Evolutionary conservation across 1,140 invertebrate species (phyloP).

Genomic region (Megathymus violae): DNA sequence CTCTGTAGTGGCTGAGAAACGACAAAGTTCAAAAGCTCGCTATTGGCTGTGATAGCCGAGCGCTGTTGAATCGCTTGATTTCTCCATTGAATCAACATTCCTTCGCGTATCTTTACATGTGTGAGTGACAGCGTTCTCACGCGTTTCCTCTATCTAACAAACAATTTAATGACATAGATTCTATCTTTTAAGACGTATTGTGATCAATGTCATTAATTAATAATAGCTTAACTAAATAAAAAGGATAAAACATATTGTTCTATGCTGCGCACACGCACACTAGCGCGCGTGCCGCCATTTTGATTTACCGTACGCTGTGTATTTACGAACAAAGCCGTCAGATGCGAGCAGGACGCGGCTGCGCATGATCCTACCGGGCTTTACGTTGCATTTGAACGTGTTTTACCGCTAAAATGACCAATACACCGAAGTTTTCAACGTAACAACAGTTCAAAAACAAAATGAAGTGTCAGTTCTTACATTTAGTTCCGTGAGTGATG

Average conservation of each 20-base stretch:
- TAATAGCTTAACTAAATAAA: constrained; percentile 35
- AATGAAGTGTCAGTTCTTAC: constrained; percentile 82
- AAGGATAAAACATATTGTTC: constrained; percentile 44
- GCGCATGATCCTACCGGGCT: constrained; percentile 77
- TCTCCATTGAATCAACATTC: constrained; percentile 83
- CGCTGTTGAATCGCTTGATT: constrained; percentile 77
- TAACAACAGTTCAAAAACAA: constrained; percentile 79
- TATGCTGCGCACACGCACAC: constrained; percentile 74
- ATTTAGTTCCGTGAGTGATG: constrained; percentile 81
- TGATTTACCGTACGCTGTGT: constrained; percentile 80
- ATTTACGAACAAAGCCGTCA: constrained; percentile 82
- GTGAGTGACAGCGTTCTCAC: constrained; percentile 75
- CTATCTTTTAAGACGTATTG: constrained; percentile 41
- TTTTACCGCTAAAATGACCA: constrained; percentile 81
- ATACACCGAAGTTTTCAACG: constrained; percentile 67
- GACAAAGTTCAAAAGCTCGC: constrained; percentile 69
- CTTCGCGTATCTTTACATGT: constrained; percentile 75
- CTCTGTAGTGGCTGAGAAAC: constrained; percentile 52
- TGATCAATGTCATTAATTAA: constrained; percentile 37
- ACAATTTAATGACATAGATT: constrained; percentile 63
- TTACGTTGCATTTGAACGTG: constrained; percentile 67
- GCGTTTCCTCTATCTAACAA: constrained; percentile 43
- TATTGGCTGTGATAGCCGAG: constrained; percentile 55
- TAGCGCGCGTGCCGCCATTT: constrained; percentile 68
- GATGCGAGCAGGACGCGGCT: constrained; percentile 81